Percentiles rank a stretch among this genome's conserved stretches.
phyloP scores from a whole-genome alignment of 1,140 invertebrate genomes.

The Sarcophaga peregrina region DNA sequence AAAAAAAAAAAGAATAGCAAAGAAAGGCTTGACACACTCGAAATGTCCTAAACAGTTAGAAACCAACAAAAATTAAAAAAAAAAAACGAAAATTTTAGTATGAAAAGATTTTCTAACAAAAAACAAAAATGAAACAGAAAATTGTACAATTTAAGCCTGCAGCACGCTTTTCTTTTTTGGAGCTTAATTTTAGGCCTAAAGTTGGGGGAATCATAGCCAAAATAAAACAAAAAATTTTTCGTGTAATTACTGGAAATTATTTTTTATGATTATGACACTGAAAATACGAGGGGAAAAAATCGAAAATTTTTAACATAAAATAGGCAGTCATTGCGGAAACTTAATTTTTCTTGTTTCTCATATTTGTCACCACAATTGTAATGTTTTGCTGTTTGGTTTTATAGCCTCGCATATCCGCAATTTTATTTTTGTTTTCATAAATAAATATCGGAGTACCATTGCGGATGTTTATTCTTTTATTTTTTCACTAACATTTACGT shows the following conservation, averaged over 20 bases:
- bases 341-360: conserved; percentile 8
- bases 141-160: background rate
- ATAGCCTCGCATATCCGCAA: conserved; percentile 8
- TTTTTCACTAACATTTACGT: conserved; percentile 13
- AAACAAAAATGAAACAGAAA: background rate
- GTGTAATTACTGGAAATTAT: conserved; percentile 18
- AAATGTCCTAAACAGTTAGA: conserved; percentile 34
- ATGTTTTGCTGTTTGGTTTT: background rate
- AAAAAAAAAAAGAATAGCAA: no score
- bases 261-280: background rate
- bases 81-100: background rate
- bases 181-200: no score
- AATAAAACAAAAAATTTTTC: background rate
- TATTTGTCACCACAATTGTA: conserved; percentile 24
- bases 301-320: background rate
- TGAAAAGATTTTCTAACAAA: no score
- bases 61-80: background rate
- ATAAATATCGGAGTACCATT: background rate
- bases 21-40: conserved; percentile 37
- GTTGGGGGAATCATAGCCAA: background rate
- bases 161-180: background rate
- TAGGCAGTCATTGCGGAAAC: background rate
- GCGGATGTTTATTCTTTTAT: background rate
- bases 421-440: background rate
- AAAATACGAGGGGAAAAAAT: background rate